Evolutionary conservation across 2,888 invertebrate genomes (phyloP).

Genomic region (Aporophyla nigra): DNA sequence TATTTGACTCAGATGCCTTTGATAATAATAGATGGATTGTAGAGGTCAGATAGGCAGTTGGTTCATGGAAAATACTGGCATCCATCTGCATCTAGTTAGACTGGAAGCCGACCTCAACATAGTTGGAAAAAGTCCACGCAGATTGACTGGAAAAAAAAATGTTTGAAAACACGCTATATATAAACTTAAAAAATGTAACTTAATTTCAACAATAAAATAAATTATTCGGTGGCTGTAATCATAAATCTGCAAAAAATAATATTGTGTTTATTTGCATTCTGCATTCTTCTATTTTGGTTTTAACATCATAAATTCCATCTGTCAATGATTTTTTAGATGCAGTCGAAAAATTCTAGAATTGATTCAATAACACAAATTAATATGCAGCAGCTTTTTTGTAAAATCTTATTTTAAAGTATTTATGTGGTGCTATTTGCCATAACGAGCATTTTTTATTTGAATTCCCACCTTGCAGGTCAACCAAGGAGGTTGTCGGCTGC

Average conservation of each 20-base stretch:
- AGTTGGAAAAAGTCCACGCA: neutral
- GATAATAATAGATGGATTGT: neutral
- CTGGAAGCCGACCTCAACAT: neutral
- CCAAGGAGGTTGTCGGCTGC: no score
- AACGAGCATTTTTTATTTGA: no score
- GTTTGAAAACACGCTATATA: neutral
- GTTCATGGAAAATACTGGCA: neutral
- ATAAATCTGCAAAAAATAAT: constrained; percentile 5
- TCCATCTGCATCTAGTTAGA: neutral
- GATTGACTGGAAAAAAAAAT: neutral
- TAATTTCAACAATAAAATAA: neutral
- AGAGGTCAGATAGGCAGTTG: neutral
- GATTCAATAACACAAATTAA: neutral
- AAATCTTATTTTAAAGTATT: neutral
- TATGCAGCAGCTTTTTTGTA: neutral
- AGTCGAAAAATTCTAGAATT: neutral
- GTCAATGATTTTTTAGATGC: neutral
- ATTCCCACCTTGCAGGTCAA: no score
- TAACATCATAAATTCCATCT: neutral
- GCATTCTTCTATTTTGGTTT: constrained; percentile 4
- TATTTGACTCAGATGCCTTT: constrained; percentile 8
- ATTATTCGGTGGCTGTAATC: neutral
- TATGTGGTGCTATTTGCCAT: neutral
- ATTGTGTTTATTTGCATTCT: constrained; percentile 3
- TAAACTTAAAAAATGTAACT: neutral